Evolutionary conservation across 2,113 vertebrate genomes (phyloP).

Genomic region (Barbus barbus): DNA sequence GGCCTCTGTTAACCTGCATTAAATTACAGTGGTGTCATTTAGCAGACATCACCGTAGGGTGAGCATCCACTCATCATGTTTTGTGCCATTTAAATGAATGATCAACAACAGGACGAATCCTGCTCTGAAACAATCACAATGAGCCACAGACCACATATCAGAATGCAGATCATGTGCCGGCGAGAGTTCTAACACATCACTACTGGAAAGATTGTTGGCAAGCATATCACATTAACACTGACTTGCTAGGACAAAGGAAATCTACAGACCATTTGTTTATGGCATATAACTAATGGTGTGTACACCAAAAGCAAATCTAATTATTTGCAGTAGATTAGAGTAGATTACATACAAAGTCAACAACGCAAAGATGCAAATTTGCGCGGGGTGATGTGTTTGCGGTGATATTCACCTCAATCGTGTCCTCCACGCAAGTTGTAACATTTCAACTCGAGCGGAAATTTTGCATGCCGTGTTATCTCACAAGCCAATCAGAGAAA

Average conservation of each 20-base stretch:
- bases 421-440: too few species aligned
- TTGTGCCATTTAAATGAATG: neutral
- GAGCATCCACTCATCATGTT: neutral
- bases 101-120: neutral
- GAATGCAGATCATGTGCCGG: neutral
- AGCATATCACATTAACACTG: neutral
- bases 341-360: too few species aligned
- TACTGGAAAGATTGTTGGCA: neutral
- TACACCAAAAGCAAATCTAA: too few species aligned
- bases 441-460: too few species aligned
- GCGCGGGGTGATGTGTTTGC: too few species aligned
- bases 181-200: neutral
- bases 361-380: too few species aligned
- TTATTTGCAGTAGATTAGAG: too few species aligned
- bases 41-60: neutral
- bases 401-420: too few species aligned
- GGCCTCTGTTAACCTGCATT: constrained; percentile 48
- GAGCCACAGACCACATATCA: neutral
- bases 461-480: too few species aligned
- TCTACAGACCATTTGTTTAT: neutral
- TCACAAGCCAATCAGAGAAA: too few species aligned
- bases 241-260: neutral
- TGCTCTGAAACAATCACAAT: neutral
- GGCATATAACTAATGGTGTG: too few species aligned
- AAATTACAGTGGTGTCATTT: neutral